Evolutionary conservation across 2,113 vertebrate species (phyloP).

Genomic region (Phylloscopus whistleri): DNA sequence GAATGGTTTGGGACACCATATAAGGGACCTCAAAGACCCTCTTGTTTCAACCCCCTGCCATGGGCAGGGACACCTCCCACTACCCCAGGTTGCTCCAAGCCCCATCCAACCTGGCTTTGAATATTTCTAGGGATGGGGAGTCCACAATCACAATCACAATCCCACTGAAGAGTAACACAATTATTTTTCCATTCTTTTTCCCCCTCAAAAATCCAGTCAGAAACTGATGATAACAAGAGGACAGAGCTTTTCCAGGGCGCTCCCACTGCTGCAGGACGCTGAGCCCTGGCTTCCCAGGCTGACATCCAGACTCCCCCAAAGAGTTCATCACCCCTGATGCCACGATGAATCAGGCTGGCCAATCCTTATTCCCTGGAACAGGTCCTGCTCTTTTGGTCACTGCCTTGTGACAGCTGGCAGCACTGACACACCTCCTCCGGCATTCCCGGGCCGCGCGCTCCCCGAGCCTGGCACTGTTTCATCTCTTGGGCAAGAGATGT

Average conservation of each 20-base stretch:
- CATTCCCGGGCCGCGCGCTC: accelerated
- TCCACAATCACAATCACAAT: background rate
- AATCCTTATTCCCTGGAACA: background rate
- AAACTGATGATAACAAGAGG: background rate
- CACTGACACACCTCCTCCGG: background rate
- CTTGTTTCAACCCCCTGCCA: background rate
- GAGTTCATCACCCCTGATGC: background rate
- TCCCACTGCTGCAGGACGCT: background rate
- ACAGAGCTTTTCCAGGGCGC: background rate
- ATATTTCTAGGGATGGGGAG: background rate
- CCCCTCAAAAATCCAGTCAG: background rate
- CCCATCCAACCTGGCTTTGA: background rate
- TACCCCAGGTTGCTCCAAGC: background rate
- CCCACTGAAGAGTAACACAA: background rate
- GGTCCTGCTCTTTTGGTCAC: background rate
- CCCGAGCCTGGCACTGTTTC: background rate
- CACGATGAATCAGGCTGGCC: background rate
- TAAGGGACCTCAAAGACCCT: background rate
- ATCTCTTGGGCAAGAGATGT: background rate
- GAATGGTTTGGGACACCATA: background rate
- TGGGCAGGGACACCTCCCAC: background rate
- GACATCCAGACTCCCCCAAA: background rate
- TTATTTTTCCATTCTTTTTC: background rate
- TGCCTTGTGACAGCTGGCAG: background rate
- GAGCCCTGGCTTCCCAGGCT: background rate